Evolutionary conservation across 1,140 invertebrate species (phyloP).

Genomic region (Agrilus planipennis): DNA sequence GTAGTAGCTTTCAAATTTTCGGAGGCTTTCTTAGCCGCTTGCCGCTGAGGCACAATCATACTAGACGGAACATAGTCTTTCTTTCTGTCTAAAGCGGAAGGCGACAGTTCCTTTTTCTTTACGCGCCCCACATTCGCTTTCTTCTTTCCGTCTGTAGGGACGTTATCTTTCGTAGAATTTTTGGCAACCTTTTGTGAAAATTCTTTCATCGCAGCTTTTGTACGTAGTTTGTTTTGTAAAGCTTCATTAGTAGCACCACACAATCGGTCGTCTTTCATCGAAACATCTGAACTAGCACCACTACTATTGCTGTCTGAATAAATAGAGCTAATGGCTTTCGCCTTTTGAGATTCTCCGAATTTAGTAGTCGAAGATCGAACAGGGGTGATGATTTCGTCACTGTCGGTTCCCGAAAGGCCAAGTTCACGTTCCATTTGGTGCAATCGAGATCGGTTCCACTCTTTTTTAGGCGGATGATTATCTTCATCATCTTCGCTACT

Average conservation of each 20-base stretch:
- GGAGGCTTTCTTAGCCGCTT: conserved; percentile 81
- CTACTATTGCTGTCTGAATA: conserved; percentile 62
- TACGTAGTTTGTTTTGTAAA: conserved; percentile 52
- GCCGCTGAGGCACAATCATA: conserved; percentile 79
- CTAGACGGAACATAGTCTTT: conserved; percentile 50
- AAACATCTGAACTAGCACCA: conserved; percentile 24
- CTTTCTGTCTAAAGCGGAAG: conserved; percentile 31
- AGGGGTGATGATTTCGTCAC: conserved; percentile 50
- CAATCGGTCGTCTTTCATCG: conserved; percentile 38
- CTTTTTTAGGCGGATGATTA: conserved; percentile 37
- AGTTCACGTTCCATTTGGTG: conserved; percentile 61
- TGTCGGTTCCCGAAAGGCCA: conserved; percentile 53
- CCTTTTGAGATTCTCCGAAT: conserved; percentile 27
- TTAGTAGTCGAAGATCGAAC: too few species aligned
- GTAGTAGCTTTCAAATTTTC: conserved; percentile 66
- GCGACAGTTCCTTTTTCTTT: conserved; percentile 19
- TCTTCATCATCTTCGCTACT: conserved; percentile 47
- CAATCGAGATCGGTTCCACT: conserved; percentile 39
- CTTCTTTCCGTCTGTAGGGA: conserved; percentile 34
- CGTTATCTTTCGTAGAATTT: conserved; percentile 30
- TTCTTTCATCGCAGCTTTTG: conserved; percentile 74
- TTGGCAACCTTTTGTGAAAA: conserved; percentile 41
- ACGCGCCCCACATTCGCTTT: too few species aligned
- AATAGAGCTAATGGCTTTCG: conserved; percentile 44
- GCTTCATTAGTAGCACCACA: conserved; percentile 50